These are phyloP conservation scores for Lepidotrigona ventralis DNA, from an alignment of 1,140 invertebrate genomes.

Conservation along the genomic window DNA sequence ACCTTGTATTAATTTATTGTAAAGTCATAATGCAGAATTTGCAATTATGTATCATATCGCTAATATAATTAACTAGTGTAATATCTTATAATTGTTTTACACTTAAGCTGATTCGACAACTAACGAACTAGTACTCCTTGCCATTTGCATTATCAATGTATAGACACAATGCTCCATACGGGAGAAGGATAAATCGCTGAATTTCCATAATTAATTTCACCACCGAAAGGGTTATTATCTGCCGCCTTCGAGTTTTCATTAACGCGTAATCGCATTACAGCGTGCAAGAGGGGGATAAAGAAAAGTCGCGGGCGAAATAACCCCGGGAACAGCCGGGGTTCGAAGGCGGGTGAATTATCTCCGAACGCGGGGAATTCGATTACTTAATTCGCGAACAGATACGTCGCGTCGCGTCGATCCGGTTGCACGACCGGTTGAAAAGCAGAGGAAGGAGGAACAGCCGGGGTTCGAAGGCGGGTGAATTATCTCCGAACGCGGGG, in stretches of 20 bases:
- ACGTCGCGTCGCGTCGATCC: conserved; percentile 11
- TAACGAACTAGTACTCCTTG: too few species aligned
- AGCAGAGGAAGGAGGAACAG: too few species aligned
- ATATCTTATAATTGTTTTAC: too few species aligned
- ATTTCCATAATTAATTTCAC: conserved; percentile 19
- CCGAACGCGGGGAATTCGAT: conserved; percentile 13
- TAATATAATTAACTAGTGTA: too few species aligned
- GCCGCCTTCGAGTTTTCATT: conserved; percentile 4
- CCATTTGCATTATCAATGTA: neutral
- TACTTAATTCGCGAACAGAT: conserved; percentile 40
- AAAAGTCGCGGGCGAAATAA: conserved; percentile 8
- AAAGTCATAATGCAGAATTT: neutral
- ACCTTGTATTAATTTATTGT: neutral
- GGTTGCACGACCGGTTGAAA: neutral
- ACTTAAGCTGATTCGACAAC: too few species aligned
- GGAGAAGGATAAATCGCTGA: neutral
- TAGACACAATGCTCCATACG: too few species aligned
- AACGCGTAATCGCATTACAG: neutral
- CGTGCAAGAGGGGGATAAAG: neutral
- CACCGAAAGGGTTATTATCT: neutral
- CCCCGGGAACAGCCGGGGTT: too few species aligned
- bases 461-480: neutral
- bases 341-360: conserved; percentile 9
- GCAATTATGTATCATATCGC: neutral
- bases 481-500: conserved; percentile 15